These are phyloP conservation scores for Turritopsis dohrnii DNA, from an alignment of 30 jellyfish, hydroid and myxozoan species.

Conservation along the genomic window DNA sequence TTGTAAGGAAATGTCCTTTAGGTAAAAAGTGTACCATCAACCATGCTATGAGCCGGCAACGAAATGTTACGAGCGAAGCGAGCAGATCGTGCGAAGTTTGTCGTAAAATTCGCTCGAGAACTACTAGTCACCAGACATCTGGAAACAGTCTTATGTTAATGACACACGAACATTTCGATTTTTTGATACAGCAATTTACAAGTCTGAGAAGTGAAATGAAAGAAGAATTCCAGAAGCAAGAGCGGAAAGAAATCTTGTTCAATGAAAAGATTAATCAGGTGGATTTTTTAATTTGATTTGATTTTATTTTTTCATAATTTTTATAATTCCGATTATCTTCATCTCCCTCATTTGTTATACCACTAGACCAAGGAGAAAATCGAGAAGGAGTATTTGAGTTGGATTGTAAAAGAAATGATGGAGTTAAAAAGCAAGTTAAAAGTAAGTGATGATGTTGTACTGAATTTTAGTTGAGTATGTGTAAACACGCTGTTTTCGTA, in stretches of 20 bases:
- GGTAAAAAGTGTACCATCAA: slow-evolving; percentile 31
- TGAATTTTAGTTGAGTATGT: not conserved
- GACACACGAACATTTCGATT: slow-evolving; percentile 53
- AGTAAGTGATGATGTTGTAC: not conserved
- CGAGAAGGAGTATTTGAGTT: not conserved
- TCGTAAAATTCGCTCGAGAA: not conserved
- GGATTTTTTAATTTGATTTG: not conserved
- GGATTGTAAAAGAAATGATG: slow-evolving; percentile 15
- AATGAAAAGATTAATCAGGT: not conserved
- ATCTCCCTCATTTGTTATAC: not conserved
- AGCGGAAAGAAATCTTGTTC: slow-evolving; percentile 17
- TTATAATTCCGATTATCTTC: not conserved
- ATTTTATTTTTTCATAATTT: not conserved
- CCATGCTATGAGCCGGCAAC: not conserved
- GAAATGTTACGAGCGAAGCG: not conserved
- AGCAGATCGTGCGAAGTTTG: slow-evolving; percentile 12
- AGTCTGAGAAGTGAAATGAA: slow-evolving; percentile 43
- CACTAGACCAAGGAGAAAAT: not conserved
- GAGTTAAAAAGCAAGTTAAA: not conserved
- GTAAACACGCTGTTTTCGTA: not conserved
- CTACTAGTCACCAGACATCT: not conserved
- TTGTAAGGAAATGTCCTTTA: slow-evolving; percentile 19
- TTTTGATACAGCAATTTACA: slow-evolving; percentile 60
- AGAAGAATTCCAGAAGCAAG: slow-evolving; percentile 15
- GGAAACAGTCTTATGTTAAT: not conserved